Percentiles rank a stretch among this genome's conserved stretches.
Conservation (phyloP, 2,888 invertebrate genomes). For the Camptogramma bilineatum region DNA sequence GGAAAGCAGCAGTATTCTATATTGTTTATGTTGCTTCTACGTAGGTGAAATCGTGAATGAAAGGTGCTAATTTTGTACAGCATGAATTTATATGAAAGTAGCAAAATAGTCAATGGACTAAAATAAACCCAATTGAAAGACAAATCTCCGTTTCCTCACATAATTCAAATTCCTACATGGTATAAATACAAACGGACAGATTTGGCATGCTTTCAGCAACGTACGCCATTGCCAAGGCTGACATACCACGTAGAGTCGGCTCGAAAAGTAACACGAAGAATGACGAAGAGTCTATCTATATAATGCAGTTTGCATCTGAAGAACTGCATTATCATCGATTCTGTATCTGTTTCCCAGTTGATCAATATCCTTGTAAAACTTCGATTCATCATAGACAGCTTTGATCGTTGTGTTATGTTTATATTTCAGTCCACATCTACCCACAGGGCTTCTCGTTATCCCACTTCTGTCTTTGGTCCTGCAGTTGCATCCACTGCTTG, state of each 20-base stretch:
- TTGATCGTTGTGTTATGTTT: not conserved
- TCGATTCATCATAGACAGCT: constrained; percentile 55
- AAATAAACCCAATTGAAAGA: not conserved
- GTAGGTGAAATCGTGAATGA: too few relatives aligned
- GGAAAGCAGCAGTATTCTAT: too few relatives aligned
- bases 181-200: constrained; percentile 12
- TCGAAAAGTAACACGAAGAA: not conserved
- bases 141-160: constrained; percentile 14
- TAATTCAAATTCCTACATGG: constrained; percentile 23
- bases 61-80: too few relatives aligned
- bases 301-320: constrained; percentile 45
- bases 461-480: too few relatives aligned
- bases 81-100: too few relatives aligned
- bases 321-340: constrained; percentile 63
- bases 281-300: not conserved
- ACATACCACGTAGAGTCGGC: constrained; percentile 10
- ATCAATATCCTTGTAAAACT: constrained; percentile 66
- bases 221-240: constrained; percentile 32
- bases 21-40: too few relatives aligned
- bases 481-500: too few relatives aligned
- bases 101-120: too few relatives aligned
- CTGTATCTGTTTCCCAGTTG: constrained; percentile 66
- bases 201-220: constrained; percentile 28
- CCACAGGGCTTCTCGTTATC: too few relatives aligned
- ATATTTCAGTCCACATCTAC: too few relatives aligned